phyloP scores from a whole-genome alignment of 1,140 invertebrate species.

The Drosophila novamexicana region DNA sequence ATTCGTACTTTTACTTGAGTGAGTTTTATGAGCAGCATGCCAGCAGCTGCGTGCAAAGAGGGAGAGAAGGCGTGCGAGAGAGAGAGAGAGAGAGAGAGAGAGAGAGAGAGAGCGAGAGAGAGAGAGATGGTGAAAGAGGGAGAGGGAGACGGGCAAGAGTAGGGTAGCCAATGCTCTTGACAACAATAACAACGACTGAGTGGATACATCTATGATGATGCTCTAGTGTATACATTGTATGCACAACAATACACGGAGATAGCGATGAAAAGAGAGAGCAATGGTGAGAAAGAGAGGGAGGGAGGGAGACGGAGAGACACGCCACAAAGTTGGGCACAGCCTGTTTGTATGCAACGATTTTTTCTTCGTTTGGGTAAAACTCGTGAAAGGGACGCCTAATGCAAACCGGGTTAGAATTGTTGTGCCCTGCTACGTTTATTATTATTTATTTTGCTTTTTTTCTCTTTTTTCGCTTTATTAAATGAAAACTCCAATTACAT shows the following conservation, averaged over 20 bases:
- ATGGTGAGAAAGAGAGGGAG: neutral
- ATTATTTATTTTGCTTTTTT: conserved; percentile 28
- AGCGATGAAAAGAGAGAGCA: neutral
- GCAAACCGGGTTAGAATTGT: conserved; percentile 55
- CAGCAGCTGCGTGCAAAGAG: conserved; percentile 28
- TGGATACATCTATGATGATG: conserved; percentile 77
- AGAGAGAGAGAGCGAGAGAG: neutral
- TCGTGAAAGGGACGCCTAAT: neutral
- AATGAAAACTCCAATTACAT: conserved; percentile 82
- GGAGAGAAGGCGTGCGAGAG: neutral
- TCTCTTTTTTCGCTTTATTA: conserved; percentile 56
- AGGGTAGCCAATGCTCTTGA: neutral
- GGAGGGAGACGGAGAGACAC: neutral
- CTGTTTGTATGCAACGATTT: conserved; percentile 71
- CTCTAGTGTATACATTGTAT: conserved; percentile 74
- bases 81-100: neutral
- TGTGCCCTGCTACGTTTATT: conserved; percentile 25
- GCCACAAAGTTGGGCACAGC: conserved; percentile 8
- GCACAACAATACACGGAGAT: conserved; percentile 24
- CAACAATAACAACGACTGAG: conserved; percentile 60
- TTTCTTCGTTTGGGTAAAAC: neutral
- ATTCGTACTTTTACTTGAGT: conserved; percentile 83
- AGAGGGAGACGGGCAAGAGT: neutral
- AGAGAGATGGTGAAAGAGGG: neutral
- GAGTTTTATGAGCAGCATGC: conserved; percentile 79